Conservation (phyloP, 2,797 vertebrate species). For the Eulemur rubriventer region DNA sequence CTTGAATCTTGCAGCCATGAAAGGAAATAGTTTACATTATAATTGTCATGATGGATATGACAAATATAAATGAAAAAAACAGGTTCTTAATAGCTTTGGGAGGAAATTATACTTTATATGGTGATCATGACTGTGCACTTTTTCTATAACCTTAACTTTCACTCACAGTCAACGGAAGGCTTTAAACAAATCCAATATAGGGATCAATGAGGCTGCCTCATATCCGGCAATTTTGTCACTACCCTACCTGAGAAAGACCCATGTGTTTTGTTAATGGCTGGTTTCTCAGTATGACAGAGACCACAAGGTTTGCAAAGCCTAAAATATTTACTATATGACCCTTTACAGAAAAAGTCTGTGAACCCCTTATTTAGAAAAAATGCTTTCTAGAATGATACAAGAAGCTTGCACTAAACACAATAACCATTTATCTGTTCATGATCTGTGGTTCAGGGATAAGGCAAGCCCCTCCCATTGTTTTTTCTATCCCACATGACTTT, state of each 20-base stretch:
- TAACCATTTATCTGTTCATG: not conserved
- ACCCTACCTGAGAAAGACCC: not conserved
- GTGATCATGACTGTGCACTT: not conserved
- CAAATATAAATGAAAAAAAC: not conserved
- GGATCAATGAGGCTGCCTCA: not conserved
- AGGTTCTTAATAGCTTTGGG: not conserved
- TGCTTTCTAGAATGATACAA: not conserved
- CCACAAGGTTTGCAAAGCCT: not conserved
- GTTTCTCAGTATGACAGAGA: not conserved
- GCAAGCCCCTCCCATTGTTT: rapidly evolving
- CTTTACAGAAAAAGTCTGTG: not conserved
- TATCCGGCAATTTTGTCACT: not conserved
- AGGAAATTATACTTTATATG: not conserved
- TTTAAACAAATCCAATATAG: not conserved
- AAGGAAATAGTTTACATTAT: not conserved
- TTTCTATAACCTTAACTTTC: not conserved
- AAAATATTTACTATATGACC: not conserved
- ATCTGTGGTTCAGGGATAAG: not conserved
- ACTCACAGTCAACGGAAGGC: not conserved
- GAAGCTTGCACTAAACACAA: not conserved
- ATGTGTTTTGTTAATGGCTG: not conserved
- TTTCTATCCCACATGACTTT: not conserved
- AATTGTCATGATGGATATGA: not conserved
- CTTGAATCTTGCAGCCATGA: not conserved
- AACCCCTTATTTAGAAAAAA: not conserved